Evolutionary conservation across 2,888 invertebrate species (phyloP).

Genomic region (Lamellibrachia satsuma): DNA sequence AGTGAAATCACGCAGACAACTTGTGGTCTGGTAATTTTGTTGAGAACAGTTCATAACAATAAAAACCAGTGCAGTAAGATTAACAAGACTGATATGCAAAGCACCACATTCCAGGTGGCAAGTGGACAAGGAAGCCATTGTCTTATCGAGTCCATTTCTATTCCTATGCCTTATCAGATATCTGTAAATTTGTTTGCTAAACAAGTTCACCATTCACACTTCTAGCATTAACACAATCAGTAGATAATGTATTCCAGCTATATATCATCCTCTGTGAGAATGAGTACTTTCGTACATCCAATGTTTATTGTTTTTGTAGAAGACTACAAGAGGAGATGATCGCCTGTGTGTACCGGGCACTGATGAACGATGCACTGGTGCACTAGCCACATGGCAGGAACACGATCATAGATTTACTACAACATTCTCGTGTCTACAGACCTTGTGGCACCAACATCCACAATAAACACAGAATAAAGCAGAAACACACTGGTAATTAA

Average conservation of each 20-base stretch:
- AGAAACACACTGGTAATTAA: conserved; percentile 7
- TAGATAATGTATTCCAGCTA: neutral
- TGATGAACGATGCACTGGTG: neutral
- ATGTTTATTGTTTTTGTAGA: neutral
- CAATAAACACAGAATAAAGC: conserved; percentile 2
- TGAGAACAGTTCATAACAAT: neutral
- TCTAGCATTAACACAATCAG: neutral
- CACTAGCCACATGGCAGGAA: neutral
- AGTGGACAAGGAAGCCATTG: neutral
- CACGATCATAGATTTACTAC: neutral
- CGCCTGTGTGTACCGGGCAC: neutral
- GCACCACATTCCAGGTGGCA: neutral
- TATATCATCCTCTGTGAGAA: neutral
- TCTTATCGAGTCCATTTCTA: neutral
- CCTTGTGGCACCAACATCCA: neutral
- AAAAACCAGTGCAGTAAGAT: neutral
- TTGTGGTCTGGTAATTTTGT: neutral
- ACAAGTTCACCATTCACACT: neutral
- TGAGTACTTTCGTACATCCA: neutral
- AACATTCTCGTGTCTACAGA: neutral
- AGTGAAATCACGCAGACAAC: neutral
- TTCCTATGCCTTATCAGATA: neutral
- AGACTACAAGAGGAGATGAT: neutral
- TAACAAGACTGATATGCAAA: neutral
- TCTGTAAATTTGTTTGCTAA: neutral